Evolutionary conservation across 2,113 vertebrate genomes (phyloP), one percentile per base, ranked within the genome.

Genomic region (Motacilla alba): DNA sequence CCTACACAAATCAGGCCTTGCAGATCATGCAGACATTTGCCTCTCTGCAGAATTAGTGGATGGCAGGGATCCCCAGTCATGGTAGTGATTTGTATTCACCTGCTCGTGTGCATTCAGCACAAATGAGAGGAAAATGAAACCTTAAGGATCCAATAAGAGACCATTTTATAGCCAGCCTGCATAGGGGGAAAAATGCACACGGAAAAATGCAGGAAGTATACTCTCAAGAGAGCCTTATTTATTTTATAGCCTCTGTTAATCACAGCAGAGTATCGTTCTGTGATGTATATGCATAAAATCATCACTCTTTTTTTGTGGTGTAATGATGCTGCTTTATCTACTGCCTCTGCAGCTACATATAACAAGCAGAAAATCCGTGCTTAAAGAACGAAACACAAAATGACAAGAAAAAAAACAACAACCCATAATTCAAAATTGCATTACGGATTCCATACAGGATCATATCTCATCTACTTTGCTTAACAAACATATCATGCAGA

Each of bases 391-490:
- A 86, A 86, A 90, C 10, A 43, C 31, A 78, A 39, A 83, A 58
- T 93, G 80, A 41, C 18, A 53, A 47, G n/a, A 27, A 87, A 67
- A 82, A 7, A 49, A 2, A 1, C 2, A 50, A 21, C 47, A 49
- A 24, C 43, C 2, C 1, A 1, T 78, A 60, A 83, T 49, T 91
- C 63, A 89, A 27, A 90, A 62, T 30, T 87, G 35, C 55, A 31
- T 78, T 94, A 76, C 55, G 63, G 41, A 22, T 92, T 95, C 46
- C 74, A 64, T 35, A 52, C 20, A 75, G 81, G 41, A 88, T 83
- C 46, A 69, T 74, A 89, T 67, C 95, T 97, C 80, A 66, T 75
- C 26, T 30, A 67, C 88, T 90, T 86, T 86, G 62, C 56, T 89
- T 77, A 87, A 87, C 44, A 85, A 97, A 60, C 46, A 13, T 89